Evolutionary conservation across 2,797 vertebrate species (phyloP), one percentile per base, ranked within the genome.

Genomic region (Melanotaenia trifasciata): DNA sequence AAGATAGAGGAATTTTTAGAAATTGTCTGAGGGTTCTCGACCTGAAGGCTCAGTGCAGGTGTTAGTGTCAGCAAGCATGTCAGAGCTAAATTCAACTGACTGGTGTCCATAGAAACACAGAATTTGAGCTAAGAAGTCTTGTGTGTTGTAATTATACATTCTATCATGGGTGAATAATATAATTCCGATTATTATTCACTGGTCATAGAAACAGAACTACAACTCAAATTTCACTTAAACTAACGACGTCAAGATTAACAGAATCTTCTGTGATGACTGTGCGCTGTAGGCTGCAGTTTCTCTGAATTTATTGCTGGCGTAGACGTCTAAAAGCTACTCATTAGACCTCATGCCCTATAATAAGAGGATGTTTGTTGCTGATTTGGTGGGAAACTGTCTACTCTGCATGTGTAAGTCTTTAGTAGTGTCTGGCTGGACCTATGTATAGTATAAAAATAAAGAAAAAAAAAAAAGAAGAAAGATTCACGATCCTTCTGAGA

Each of bases 81-180:
- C 72, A 0, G 16, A 58, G 77, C 38, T 9, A 50, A 73, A 62
- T 66, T 68, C 1, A 45, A 79, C 76, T 78, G 83, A 72, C 76
- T 89, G 78, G 90, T 94, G 86, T 79, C 91, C 89, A 93, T 91
- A 90, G 91, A 90, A 93, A 92, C 93, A 87, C 64, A 79, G 74
- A 71, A 78, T 82, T 69, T 70, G 56, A 85, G 74, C 70, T 77
- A 38, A 77, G 59, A 75, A 67, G 40, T 75, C 67, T 33, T 67
- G 36, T 64, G 68, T 16, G 12, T 33, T 53, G 71, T 51, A 79
- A 65, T 60, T 68, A 57, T 45, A 70, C 32, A 28, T 70, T 40
- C 74, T 66, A 72, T 59, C 70, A 72, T 64, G 58, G 63, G 24
- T 66, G 58, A 79, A 81, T 20, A 53, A 47, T 58, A n/a, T 14